Conservation (phyloP, 2,797 vertebrate genomes). For the Staurois parvus region DNA sequence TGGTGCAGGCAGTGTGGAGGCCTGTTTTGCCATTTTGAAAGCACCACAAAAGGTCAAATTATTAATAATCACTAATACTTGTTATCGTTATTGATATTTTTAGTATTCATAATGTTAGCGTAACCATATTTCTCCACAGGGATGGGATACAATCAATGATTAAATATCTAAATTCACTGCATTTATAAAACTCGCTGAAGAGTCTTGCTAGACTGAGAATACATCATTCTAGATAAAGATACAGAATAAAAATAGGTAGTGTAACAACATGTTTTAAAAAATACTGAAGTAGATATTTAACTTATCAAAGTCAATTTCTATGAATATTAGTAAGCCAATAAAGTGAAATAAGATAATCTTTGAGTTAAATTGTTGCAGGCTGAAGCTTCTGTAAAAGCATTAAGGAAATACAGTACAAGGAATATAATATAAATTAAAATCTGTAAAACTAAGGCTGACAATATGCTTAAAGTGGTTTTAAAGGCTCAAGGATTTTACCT, state of each 20-base stretch:
- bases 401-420: not conserved
- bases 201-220: not conserved
- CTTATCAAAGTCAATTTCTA: not conserved
- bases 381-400: not conserved
- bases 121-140: too few relatives aligned
- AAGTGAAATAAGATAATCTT: not conserved
- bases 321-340: not conserved
- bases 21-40: too few relatives aligned
- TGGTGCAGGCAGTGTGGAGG: too few relatives aligned
- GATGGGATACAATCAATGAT: too few relatives aligned
- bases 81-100: too few relatives aligned
- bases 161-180: too few relatives aligned
- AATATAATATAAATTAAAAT: not conserved
- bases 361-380: not conserved
- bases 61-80: too few relatives aligned
- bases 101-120: too few relatives aligned
- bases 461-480: not conserved
- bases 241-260: not conserved
- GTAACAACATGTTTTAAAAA: not conserved
- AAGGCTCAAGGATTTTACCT: too few relatives aligned
- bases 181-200: not conserved
- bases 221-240: not conserved
- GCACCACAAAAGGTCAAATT: too few relatives aligned
- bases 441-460: not conserved
- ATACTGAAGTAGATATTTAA: not conserved